Evolutionary conservation across 2,888 invertebrate species (phyloP), one percentile per base, ranked within the genome.

Genomic region (Eupsilia transversa): DNA sequence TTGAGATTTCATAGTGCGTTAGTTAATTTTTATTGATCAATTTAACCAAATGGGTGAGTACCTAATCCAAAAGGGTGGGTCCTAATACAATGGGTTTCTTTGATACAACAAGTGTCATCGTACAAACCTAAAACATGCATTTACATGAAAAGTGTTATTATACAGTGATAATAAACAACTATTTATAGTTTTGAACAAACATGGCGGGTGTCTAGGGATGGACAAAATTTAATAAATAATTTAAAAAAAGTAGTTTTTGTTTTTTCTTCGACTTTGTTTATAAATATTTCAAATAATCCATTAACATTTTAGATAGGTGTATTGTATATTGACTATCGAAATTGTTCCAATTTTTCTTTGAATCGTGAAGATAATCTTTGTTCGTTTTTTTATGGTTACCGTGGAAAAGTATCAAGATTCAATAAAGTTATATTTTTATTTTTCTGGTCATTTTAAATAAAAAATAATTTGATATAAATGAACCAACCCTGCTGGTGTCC

Each of bases 111-210:
- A 57, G 14, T 27, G 52, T 65, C 60, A 46, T 41, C 20, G 38
- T 35, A 27, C 30, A 0, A 43, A 57, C 10, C 67, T 63, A 79
- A 65, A 49, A 60, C 54, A 69, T 23, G 17, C 38, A 54, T 63
- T 43, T 56, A 65, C 23, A 57, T 84, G 69, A 70, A 74, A 69
- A 60, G 27, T 67, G 33, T 59, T 73, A 27, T 33, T 38, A 54
- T 35, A 20, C 35, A n/a, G 10, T 49, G 41, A 35, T 65, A 63
- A 66, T 61, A 69, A 74, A 84, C 33, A 57, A 80, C 57, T 84
- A 76, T 72, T 81, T 72, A 72, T 81, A 69, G 57, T 66, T 54
- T 54, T n/a, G 23, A 60, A 70, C 41, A 69, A 65, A 74, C n/a
- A 72, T 56, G 66, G 30, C 71, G 30, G 82, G 12, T 59, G 49